These are phyloP conservation scores for Atlantisia rogersi DNA, from an alignment of 2,113 vertebrate genomes.

Conservation along the genomic window DNA sequence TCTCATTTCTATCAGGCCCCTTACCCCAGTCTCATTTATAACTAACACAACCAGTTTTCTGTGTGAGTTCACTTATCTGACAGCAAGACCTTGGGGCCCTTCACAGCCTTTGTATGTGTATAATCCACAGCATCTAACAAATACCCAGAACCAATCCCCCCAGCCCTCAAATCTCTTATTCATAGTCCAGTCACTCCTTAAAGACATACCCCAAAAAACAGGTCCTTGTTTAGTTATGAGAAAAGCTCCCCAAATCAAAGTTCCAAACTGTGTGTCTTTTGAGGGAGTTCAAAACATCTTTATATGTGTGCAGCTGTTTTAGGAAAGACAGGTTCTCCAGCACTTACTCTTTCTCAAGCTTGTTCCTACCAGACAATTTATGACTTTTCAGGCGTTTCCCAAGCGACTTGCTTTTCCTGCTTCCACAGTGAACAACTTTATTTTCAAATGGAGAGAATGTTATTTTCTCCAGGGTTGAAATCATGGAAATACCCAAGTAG, in stretches of 20 bases:
- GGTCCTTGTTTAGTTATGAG: neutral
- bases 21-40: neutral
- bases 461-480: neutral
- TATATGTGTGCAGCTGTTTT: neutral
- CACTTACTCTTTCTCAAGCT: neutral
- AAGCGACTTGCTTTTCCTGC: neutral
- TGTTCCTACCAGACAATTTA: neutral
- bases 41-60: neutral
- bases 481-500: neutral
- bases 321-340: neutral
- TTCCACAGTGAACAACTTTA: neutral
- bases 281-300: neutral
- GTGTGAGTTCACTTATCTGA: neutral
- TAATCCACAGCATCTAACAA: neutral
- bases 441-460: neutral
- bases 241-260: neutral
- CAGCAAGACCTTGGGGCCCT: neutral
- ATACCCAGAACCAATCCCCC: neutral
- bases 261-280: neutral
- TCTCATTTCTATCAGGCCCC: neutral
- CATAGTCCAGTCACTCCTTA: neutral
- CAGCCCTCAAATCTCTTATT: neutral
- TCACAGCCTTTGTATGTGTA: neutral
- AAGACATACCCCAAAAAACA: neutral
- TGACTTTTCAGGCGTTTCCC: neutral